Evolutionary conservation across 2,113 vertebrate species (phyloP).

Genomic region (Lagenorhynchus albirostris): DNA sequence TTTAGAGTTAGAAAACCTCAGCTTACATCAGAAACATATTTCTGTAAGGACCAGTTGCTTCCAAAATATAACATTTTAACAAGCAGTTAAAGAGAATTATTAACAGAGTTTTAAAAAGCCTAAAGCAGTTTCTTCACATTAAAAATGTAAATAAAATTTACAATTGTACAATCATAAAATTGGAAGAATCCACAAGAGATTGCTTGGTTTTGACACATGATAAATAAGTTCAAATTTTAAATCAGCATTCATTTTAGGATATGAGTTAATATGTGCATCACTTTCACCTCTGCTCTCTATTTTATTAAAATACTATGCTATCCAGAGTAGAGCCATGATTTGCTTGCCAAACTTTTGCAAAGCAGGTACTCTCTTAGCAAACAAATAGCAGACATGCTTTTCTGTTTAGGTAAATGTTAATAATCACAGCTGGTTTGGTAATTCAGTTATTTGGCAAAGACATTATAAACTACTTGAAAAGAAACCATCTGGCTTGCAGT

Average conservation of each 20-base stretch:
- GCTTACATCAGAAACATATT: conserved; percentile 27
- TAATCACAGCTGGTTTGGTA: conserved; percentile 73
- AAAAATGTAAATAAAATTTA: conserved; percentile 55
- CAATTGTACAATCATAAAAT: conserved; percentile 6
- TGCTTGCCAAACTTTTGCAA: conserved; percentile 50
- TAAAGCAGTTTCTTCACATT: conserved; percentile 33
- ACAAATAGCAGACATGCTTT: conserved; percentile 72
- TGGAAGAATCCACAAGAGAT: neutral
- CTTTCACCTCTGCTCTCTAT: neutral
- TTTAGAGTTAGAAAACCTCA: neutral
- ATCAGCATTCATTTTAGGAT: neutral
- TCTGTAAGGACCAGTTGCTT: conserved; percentile 7
- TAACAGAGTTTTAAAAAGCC: conserved; percentile 21
- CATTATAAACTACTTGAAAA: conserved; percentile 78
- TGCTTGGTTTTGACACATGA: neutral
- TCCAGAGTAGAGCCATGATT: conserved; percentile 22
- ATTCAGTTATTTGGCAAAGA: conserved; percentile 70
- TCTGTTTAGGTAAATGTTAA: conserved; percentile 76
- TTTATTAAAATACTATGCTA: conserved; percentile 40
- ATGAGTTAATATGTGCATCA: neutral
- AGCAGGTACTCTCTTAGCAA: conserved; percentile 67
- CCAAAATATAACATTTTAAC: conserved; percentile 40
- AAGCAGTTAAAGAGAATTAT: conserved; percentile 11
- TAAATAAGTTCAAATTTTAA: conserved; percentile 33
- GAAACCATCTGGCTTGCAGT: conserved; percentile 77